Evolutionary conservation across 2,797 vertebrate species (phyloP).

Genomic region (Bradypus variegatus): DNA sequence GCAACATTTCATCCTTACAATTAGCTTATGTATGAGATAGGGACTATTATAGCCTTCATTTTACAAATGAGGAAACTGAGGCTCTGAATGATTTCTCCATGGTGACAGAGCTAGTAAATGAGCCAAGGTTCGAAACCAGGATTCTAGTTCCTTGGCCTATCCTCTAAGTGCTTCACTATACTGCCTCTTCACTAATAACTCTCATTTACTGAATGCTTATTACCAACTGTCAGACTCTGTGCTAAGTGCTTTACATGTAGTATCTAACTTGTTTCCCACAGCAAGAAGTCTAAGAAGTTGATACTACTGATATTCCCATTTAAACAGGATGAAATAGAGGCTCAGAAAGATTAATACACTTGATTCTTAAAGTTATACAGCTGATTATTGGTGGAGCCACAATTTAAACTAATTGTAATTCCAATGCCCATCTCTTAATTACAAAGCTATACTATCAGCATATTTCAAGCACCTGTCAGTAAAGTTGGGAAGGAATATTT

Average conservation of each 20-base stretch:
- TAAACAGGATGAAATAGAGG: neutral
- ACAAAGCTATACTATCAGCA: neutral
- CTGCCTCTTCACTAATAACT: neutral
- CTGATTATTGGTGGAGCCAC: neutral
- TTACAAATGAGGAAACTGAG: neutral
- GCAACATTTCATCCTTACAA: neutral
- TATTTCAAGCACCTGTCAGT: neutral
- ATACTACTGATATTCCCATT: neutral
- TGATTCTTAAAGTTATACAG: neutral
- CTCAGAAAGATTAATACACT: neutral
- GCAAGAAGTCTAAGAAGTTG: neutral
- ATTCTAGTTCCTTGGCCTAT: neutral
- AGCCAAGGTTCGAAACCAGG: neutral
- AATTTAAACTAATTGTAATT: neutral
- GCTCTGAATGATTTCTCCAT: neutral
- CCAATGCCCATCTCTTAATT: neutral
- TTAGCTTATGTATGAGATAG: neutral
- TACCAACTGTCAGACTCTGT: neutral
- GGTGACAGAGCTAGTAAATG: neutral
- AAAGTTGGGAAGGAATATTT: slow-evolving; percentile 8
- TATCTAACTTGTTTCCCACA: neutral
- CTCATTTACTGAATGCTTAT: neutral
- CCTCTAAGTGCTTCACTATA: neutral
- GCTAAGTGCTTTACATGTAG: neutral
- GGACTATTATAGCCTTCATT: neutral